Conservation (phyloP, 2,888 invertebrate species). For the Synanthedon andrenaeformis region DNA sequence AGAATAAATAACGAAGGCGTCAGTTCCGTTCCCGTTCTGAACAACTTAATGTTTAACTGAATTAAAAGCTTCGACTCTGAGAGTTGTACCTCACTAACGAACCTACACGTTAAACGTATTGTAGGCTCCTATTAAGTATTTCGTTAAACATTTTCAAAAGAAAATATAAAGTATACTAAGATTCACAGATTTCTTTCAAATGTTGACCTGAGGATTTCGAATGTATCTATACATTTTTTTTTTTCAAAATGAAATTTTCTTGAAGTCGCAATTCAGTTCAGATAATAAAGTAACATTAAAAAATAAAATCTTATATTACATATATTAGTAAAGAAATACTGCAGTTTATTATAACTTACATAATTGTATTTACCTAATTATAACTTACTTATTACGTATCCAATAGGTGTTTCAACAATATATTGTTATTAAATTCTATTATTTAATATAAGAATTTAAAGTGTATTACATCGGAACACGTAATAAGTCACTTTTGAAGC, state of each 20-base stretch:
- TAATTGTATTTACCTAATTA: background rate
- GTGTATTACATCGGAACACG: slow-evolving; percentile 11
- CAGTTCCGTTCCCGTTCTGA: slow-evolving; percentile 24
- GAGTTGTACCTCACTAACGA: slow-evolving; percentile 53
- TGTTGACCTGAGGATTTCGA: too few relatives aligned
- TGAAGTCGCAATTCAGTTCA: too few relatives aligned
- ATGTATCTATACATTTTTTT: too few relatives aligned
- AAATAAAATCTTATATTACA: too few relatives aligned
- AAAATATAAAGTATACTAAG: too few relatives aligned
- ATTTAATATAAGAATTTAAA: background rate
- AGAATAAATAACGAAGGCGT: slow-evolving; percentile 28
- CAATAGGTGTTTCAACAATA: background rate
- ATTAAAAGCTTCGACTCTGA: slow-evolving; percentile 48
- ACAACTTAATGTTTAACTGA: slow-evolving; percentile 44
- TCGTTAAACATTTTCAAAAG: background rate
- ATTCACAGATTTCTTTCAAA: too few relatives aligned
- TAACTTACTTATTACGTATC: slow-evolving; percentile 2
- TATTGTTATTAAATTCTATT: too few relatives aligned
- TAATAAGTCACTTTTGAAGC: slow-evolving; percentile 15
- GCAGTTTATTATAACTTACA: too few relatives aligned
- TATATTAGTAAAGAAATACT: too few relatives aligned
- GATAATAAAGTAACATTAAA: too few relatives aligned
- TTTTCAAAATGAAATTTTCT: too few relatives aligned
- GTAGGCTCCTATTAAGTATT: background rate
- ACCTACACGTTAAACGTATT: slow-evolving; percentile 22